Evolutionary conservation across 2,113 vertebrate genomes (phyloP).

Genomic region (Paramisgurnus dabryanus): DNA sequence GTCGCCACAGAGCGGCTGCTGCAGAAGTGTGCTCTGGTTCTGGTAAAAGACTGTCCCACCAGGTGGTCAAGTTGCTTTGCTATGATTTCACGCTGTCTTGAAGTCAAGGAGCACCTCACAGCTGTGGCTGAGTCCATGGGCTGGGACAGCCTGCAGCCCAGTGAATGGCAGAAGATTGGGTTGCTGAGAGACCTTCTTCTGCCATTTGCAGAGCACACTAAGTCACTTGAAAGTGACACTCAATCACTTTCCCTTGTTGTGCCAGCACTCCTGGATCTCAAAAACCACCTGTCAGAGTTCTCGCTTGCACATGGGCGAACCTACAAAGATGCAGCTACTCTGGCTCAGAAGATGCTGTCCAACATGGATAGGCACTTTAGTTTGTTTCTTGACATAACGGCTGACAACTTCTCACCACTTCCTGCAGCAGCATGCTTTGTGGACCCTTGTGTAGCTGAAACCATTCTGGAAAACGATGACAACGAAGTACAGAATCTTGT

Average conservation of each 20-base stretch:
- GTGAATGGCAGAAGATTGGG: background rate
- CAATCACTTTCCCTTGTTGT: background rate
- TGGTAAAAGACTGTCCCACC: too few relatives aligned
- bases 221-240: background rate
- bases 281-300: background rate
- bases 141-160: background rate
- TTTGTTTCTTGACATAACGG: background rate
- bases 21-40: background rate
- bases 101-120: background rate
- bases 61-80: background rate
- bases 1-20: background rate
- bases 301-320: background rate
- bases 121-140: background rate
- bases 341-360: conserved; percentile 27
- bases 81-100: background rate
- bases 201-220: background rate
- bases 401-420: background rate
- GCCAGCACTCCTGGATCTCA: background rate
- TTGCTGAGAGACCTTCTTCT: background rate
- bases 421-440: conserved; percentile 46
- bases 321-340: conserved; percentile 22
- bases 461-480: conserved; percentile 24
- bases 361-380: conserved; percentile 25
- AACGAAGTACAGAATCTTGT: conserved; percentile 18
- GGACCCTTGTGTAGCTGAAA: conserved; percentile 18